Evolutionary conservation across 2,888 invertebrate species (phyloP), one percentile per base, ranked within the genome.

Genomic region (Escarpia spicata): DNA sequence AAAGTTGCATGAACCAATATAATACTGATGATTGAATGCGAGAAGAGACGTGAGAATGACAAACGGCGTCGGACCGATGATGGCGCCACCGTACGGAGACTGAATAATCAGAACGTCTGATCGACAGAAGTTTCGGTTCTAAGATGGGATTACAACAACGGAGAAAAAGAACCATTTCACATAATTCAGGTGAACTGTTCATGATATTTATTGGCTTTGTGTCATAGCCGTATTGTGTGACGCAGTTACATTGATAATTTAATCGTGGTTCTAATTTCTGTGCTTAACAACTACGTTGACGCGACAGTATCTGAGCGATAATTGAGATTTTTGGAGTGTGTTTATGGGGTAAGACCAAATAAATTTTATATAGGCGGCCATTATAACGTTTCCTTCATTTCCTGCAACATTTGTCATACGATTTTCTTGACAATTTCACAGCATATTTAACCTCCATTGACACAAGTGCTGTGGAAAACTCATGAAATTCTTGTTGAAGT

Each of bases 101-200:
- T 75, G 75, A n/a, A 26, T 75, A 75, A 75, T 75, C 75, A 6
- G 19, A 75, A n/a, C 6, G 3, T 19, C 26, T 26, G 6, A 75
- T 19, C 26, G 4, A 75, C 3, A 75, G 26, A 26, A 75, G n/a
- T 26, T 6, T n/a, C 12, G 1, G 9, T 9, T 12, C 52, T 75
- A 75, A 26, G 75, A 75, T 75, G 75, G 75, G 75, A 75, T 75
- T 75, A 75, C 75, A 75, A 75, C 75, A 75, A 75, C 75, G 75
- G 19, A 15, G 75, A 75, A 75, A 75, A 75, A 15, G 75, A 75
- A 75, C 75, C 19, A n/a, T 75, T 75, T 75, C 75, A 75, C 75
- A 75, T 75, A 26, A 26, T 26, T 75, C 26, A 75, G 75, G 75
- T 75, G 26, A 75, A 75, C 26, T 19, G 15, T 19, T 75, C n/a